Conservation (phyloP, 2,888 invertebrate species). For the Apamea epomidion region DNA sequence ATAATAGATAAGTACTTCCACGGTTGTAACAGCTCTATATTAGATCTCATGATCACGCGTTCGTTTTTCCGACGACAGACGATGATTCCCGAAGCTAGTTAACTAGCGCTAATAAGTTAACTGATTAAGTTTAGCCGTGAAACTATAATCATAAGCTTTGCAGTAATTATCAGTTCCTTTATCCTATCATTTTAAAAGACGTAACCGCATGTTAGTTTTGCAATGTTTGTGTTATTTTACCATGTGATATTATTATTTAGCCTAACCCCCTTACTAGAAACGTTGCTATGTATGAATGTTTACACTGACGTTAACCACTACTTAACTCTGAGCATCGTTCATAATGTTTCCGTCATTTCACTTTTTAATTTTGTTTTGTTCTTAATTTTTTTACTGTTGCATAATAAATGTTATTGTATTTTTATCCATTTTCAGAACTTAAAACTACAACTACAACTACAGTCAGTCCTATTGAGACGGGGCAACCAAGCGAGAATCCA, state of each 20-base stretch:
- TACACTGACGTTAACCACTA: neutral
- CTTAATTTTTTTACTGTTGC: neutral
- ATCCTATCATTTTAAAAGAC: neutral
- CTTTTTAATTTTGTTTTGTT: neutral
- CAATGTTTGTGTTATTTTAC: neutral
- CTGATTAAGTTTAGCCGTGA: neutral
- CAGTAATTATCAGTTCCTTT: neutral
- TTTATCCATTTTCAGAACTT: neutral
- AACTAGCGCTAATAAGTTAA: neutral
- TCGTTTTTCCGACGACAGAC: neutral
- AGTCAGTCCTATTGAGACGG: rapidly evolving
- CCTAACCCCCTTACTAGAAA: neutral
- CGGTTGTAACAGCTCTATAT: neutral
- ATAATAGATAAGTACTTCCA: neutral
- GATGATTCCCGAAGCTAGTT: neutral
- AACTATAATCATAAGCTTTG: neutral
- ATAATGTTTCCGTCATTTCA: neutral
- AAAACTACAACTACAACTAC: neutral
- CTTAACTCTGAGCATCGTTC: too few species aligned
- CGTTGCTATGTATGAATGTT: neutral
- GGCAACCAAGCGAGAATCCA: neutral
- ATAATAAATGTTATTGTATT: neutral
- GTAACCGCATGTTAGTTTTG: neutral
- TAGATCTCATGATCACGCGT: neutral
- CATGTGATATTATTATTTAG: neutral